phyloP scores from a whole-genome alignment of 2,113 vertebrate genomes.

The Cinclus cinclus region DNA sequence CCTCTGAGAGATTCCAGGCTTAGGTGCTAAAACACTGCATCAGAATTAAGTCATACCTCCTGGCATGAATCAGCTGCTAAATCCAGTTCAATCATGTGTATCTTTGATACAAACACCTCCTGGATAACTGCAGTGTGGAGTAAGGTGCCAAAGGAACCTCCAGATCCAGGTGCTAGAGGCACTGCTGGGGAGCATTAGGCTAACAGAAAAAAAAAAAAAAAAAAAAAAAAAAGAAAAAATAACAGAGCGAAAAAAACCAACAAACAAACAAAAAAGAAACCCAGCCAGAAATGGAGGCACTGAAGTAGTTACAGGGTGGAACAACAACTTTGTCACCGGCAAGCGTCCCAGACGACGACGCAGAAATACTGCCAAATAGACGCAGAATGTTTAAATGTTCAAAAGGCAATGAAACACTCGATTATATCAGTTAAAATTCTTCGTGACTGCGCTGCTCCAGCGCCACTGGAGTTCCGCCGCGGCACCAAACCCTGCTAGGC shows the following conservation, averaged over 20 bases:
- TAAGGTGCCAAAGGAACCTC: background rate
- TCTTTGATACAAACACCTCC: background rate
- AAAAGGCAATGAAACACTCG: background rate
- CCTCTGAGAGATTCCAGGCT: background rate
- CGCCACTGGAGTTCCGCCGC: background rate
- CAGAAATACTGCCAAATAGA: background rate
- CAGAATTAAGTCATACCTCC: background rate
- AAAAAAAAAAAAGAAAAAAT: background rate
- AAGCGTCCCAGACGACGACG: background rate
- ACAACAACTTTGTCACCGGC: background rate
- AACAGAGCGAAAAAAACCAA: background rate
- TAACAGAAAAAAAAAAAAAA: background rate
- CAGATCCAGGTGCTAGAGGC: background rate
- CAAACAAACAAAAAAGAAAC: too few relatives aligned
- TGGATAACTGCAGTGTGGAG: background rate
- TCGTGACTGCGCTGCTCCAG: background rate
- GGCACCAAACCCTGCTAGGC: background rate
- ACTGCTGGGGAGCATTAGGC: background rate
- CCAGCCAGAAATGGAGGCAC: background rate
- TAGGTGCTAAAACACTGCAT: background rate
- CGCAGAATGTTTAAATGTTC: background rate
- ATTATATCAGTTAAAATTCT: background rate
- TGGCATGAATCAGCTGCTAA: slow-evolving; percentile 7
- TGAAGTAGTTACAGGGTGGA: background rate
- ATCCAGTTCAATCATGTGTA: background rate